phyloP scores from a whole-genome alignment of 2,888 invertebrate species.

The Chelonus formosanus region DNA sequence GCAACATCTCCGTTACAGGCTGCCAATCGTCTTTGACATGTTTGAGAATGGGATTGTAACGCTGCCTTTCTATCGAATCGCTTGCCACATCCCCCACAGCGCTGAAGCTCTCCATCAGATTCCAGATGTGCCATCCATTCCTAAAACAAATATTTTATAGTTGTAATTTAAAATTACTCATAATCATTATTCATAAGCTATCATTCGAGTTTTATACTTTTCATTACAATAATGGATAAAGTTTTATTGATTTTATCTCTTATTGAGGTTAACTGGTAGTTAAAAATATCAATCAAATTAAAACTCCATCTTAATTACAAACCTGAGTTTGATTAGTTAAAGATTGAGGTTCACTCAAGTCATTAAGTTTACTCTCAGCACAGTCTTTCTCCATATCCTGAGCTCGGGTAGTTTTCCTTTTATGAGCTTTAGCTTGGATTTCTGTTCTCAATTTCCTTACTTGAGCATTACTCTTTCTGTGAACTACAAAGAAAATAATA shows the following conservation, averaged over 20 bases:
- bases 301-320: constrained; percentile 3
- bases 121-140: constrained; percentile 76
- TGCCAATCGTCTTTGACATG: constrained; percentile 70
- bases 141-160: constrained; percentile 48
- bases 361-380: constrained; percentile 48
- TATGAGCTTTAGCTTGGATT: constrained; percentile 74
- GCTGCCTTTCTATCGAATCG: constrained; percentile 79
- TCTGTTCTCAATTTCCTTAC: constrained; percentile 74
- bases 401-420: constrained; percentile 70
- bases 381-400: constrained; percentile 59
- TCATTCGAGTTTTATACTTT: no score
- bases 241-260: no score
- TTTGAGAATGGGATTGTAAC: constrained; percentile 75
- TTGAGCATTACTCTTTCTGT: constrained; percentile 75
- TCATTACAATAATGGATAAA: no score
- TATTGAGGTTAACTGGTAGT: no score
- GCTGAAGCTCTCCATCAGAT: constrained; percentile 70
- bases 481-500: constrained; percentile 53
- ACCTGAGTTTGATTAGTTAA: constrained; percentile 34
- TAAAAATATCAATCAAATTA: no score
- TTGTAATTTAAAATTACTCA: no score
- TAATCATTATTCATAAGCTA: no score
- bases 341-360: constrained; percentile 44
- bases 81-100: constrained; percentile 77
- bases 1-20: constrained; percentile 61